Evolutionary conservation across 2,888 invertebrate species (phyloP), one percentile per base, ranked within the genome.

Genomic region (Xiphydria camelus): DNA sequence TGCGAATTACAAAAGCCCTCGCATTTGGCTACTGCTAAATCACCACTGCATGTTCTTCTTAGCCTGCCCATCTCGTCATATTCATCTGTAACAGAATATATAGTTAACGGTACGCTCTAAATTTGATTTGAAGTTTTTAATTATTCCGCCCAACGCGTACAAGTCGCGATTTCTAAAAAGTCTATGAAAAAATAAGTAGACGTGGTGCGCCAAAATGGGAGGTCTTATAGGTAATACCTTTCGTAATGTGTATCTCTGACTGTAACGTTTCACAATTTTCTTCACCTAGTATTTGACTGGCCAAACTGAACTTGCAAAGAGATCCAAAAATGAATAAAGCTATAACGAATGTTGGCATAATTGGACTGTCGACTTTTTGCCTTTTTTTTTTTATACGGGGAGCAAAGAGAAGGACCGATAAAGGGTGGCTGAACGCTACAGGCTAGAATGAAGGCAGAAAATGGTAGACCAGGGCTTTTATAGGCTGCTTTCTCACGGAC

Each of bases 1-100:
- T 92, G 92, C 54, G 94, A 95, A 57, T 83, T 88, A 72, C 95
- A 95, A 54, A 89, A 85, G 17, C 95, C 95, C 75, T 95, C 95
- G 69, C 95, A 95, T 79, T 94, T 95, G 69, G 91, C 94, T 0
- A 95, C 92, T 9, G 84, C 86, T 31, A 95, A 84, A 76, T 92
- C 93, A 1, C 91, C 93, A 69, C 89, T 92, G 70, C 95, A 95
- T 9, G 91, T 91, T 66, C 94, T 80, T 61, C 86, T 81, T 61
- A 94, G 78, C 57, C 89, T 80, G n/a, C 93, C 93, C 62, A 88
- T 78, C 55, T 92, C 91, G 64, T 91, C 89, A 66, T 88, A 93
- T 73, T 94, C 93, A 78, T 94, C 94, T 90, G 77, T 22, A 61
- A 60, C 41, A 34, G 48, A n/a, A n/a, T n/a, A n/a, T n/a, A n/a